Conservation (phyloP, 2,888 invertebrate species). For the Chydorus sphaericus region DNA sequence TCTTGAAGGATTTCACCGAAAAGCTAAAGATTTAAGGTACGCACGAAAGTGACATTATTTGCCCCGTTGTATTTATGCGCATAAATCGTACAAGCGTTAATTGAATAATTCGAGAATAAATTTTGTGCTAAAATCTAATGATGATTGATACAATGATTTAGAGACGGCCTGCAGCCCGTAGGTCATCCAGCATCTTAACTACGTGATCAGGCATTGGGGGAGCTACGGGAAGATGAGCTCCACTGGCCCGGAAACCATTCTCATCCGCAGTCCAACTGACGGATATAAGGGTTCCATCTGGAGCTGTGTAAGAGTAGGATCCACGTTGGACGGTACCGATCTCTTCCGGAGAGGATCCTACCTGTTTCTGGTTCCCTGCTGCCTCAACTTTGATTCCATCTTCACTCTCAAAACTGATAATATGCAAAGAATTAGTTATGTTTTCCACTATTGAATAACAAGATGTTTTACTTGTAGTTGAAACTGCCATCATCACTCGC, state of each 20-base stretch:
- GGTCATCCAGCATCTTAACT: too few relatives aligned
- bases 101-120: too few relatives aligned
- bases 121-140: too few relatives aligned
- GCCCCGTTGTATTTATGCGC: too few relatives aligned
- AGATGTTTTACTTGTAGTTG: constrained; percentile 8
- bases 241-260: constrained; percentile 38
- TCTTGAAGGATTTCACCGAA: too few relatives aligned
- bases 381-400: constrained; percentile 9
- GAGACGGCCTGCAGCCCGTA: too few relatives aligned
- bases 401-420: constrained; percentile 12
- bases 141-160: too few relatives aligned
- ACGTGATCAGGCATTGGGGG: constrained; percentile 13
- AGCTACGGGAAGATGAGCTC: constrained; percentile 15
- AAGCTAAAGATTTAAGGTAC: too few relatives aligned
- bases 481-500: constrained; percentile 13
- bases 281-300: constrained; percentile 35
- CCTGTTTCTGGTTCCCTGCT: neutral
- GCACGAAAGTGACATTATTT: too few relatives aligned
- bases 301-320: constrained; percentile 33
- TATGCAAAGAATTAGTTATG: too few relatives aligned
- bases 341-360: constrained; percentile 6
- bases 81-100: too few relatives aligned
- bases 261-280: constrained; percentile 40
- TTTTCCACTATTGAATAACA: neutral
- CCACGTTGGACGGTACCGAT: constrained; percentile 31